These are phyloP conservation scores for Phylloscopus whistleri DNA, from an alignment of 2,113 vertebrate genomes.

Conservation along the genomic window DNA sequence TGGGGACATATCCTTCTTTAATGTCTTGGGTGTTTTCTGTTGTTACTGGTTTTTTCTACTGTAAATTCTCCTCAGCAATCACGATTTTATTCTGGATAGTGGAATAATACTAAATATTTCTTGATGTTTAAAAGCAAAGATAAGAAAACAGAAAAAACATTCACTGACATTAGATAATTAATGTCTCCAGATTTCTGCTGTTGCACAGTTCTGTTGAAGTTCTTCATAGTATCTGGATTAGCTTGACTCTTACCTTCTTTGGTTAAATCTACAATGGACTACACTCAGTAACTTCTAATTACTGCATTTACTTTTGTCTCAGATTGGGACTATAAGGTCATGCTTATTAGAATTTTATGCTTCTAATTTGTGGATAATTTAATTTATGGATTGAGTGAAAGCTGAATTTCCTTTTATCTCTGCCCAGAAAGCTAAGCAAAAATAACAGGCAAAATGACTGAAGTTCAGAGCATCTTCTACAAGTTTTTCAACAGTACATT, in stretches of 20 bases:
- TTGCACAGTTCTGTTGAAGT: background rate
- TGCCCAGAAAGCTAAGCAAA: background rate
- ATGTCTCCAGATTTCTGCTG: background rate
- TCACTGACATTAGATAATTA: background rate
- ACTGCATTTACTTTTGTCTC: background rate
- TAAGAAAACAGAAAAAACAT: background rate
- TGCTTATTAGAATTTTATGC: background rate
- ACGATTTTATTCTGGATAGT: background rate
- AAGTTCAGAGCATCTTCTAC: background rate
- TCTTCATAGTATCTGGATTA: background rate
- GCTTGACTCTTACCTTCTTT: background rate
- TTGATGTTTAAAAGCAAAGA: background rate
- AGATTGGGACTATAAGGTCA: background rate
- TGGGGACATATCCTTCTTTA: background rate
- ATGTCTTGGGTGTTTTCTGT: accelerated
- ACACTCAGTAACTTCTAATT: background rate
- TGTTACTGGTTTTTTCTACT: background rate
- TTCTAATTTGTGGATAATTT: background rate
- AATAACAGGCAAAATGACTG: background rate
- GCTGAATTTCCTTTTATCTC: background rate
- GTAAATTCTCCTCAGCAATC: background rate
- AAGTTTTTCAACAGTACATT: background rate
- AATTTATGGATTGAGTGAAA: background rate
- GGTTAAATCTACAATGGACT: background rate
- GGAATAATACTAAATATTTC: background rate